phyloP scores from a whole-genome alignment of 2,888 invertebrate genomes.

The Pseudococcus longispinus region DNA sequence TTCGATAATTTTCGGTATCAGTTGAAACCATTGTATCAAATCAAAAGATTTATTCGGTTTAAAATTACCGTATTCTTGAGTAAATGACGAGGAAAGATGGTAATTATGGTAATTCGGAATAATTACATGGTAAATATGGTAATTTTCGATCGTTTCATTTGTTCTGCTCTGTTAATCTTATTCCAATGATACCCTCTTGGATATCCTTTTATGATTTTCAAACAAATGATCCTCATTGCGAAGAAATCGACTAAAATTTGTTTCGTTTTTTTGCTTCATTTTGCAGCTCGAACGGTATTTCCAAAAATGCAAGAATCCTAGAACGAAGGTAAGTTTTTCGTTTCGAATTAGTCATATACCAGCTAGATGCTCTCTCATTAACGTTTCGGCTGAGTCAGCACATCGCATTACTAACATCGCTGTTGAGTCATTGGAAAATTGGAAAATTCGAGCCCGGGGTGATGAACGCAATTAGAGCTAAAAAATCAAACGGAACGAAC shows the following conservation, averaged over 20 bases:
- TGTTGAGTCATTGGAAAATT: background rate
- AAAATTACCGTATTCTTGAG: background rate
- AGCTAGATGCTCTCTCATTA: background rate
- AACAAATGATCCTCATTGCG: no score
- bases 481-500: background rate
- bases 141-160: background rate
- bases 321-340: slow-evolving; percentile 58
- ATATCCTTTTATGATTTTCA: background rate
- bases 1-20: background rate
- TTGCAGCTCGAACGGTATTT: slow-evolving; percentile 87
- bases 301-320: slow-evolving; percentile 88
- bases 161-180: background rate
- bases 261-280: slow-evolving; percentile 58
- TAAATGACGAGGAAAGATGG: background rate
- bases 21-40: background rate
- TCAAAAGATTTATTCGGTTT: background rate
- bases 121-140: background rate
- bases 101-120: background rate
- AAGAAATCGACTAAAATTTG: no score
- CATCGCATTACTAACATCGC: background rate
- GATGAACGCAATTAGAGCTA: background rate
- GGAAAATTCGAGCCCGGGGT: background rate
- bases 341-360: slow-evolving; percentile 6
- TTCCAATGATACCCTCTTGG: background rate
- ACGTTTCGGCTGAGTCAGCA: background rate